Conservation (phyloP, 2,797 vertebrate species). For the Neolamprologus multifasciatus region DNA sequence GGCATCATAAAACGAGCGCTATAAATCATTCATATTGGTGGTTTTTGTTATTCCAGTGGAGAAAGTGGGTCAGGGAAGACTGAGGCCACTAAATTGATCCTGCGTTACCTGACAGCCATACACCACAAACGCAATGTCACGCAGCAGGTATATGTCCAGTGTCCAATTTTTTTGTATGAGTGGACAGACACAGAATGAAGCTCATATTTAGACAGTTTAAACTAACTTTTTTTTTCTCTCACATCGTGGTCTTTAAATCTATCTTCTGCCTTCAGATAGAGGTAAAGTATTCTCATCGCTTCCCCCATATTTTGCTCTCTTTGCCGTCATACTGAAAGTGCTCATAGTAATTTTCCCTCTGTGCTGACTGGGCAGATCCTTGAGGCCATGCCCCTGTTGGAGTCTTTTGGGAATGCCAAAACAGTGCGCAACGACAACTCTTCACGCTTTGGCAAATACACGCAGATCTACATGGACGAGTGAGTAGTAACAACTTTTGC, state of each 20-base stretch:
- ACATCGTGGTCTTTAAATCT: background rate
- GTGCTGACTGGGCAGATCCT: constrained; percentile 79
- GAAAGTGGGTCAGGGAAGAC: constrained; percentile 97
- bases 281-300: constrained; percentile 37
- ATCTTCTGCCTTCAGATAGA: constrained; percentile 52
- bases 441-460: constrained; percentile 95
- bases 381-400: constrained; percentile 91
- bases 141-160: constrained; percentile 70
- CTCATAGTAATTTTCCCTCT: background rate
- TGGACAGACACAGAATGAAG: background rate
- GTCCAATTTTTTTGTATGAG: background rate
- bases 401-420: constrained; percentile 98
- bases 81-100: constrained; percentile 91
- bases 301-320: background rate
- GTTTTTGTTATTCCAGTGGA: constrained; percentile 72
- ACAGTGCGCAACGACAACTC: constrained; percentile 96
- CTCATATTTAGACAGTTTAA: background rate
- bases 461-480: constrained; percentile 93
- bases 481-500: constrained; percentile 68
- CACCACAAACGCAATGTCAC: constrained; percentile 85
- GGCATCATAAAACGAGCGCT: background rate
- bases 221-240: background rate
- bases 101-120: constrained; percentile 90
- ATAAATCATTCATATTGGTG: background rate
- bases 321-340: background rate